phyloP scores from a whole-genome alignment of 2,888 invertebrate species.

The Torymus texanus region DNA sequence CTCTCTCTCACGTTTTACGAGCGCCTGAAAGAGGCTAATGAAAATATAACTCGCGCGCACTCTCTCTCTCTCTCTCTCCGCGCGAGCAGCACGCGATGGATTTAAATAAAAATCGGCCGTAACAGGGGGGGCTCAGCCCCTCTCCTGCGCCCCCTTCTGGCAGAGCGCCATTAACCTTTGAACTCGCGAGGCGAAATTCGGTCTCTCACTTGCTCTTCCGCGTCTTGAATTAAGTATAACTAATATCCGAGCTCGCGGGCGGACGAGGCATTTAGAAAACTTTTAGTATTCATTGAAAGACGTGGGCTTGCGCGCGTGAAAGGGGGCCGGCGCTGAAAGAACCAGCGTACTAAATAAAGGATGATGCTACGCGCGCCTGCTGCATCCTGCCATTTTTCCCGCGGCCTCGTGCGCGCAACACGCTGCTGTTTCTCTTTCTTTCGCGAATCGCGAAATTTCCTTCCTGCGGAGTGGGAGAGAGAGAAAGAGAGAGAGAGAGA shows the following conservation, averaged over 20 bases:
- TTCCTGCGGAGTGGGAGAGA: constrained; percentile 3
- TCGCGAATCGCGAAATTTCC: constrained; percentile 54
- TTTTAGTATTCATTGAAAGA: constrained; percentile 73
- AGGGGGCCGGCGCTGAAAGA: constrained; percentile 62
- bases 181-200: constrained; percentile 58
- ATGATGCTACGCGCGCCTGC: constrained; percentile 49
- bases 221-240: constrained; percentile 74
- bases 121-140: constrained; percentile 54
- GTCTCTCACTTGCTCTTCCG: constrained; percentile 63
- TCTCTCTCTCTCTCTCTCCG: no score
- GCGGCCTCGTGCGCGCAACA: constrained; percentile 5
- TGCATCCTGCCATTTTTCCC: constrained; percentile 40
- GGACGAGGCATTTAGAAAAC: constrained; percentile 68
- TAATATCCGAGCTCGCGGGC: constrained; percentile 68
- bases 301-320: constrained; percentile 58
- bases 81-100: constrained; percentile 63
- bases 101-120: constrained; percentile 67
- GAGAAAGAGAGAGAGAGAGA: no score
- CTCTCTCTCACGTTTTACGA: constrained; percentile 22
- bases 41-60: constrained; percentile 71
- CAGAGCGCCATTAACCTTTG: constrained; percentile 64
- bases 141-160: constrained; percentile 41
- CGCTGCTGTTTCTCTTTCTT: constrained; percentile 1
- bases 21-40: constrained; percentile 69
- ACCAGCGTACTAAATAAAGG: constrained; percentile 60